Evolutionary conservation across 1,140 invertebrate genomes (phyloP).

Genomic region (Eupristina koningsbergeri): DNA sequence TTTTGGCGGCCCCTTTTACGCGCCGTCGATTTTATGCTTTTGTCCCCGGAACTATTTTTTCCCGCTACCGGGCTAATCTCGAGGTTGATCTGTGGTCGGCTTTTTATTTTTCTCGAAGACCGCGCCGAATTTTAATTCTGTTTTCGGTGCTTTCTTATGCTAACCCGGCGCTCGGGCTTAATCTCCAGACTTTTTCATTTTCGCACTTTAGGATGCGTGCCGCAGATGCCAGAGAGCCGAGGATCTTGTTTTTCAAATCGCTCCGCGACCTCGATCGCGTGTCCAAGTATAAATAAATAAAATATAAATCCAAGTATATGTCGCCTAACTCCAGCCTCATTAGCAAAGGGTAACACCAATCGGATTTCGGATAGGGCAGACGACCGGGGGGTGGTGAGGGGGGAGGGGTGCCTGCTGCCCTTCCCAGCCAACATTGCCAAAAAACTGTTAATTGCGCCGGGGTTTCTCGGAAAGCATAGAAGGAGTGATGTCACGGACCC

Average conservation of each 20-base stretch:
- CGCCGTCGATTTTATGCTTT: conserved; percentile 42
- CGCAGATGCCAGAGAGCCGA: too few species aligned
- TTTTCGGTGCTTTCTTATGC: conserved; percentile 23
- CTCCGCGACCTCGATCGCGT: too few species aligned
- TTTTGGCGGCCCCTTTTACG: conserved; percentile 9
- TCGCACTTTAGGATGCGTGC: conserved; percentile 3
- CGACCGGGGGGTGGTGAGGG: background rate
- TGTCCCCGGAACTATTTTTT: conserved; percentile 10
- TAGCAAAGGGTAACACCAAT: too few species aligned
- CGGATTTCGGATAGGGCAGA: too few species aligned
- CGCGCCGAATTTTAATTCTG: conserved; percentile 49
- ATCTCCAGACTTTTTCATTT: background rate
- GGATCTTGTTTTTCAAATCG: too few species aligned
- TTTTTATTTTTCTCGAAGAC: conserved; percentile 34
- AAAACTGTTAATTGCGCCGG: background rate
- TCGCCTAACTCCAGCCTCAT: too few species aligned
- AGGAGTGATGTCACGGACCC: background rate
- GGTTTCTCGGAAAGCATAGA: background rate
- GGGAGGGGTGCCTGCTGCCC: background rate
- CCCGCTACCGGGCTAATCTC: conserved; percentile 20
- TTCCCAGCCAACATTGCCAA: background rate
- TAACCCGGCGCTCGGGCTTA: too few species aligned
- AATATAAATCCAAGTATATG: too few species aligned
- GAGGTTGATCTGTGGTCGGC: conserved; percentile 37
- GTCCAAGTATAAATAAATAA: too few species aligned